Percentiles rank a stretch among this genome's conserved stretches.
Evolutionary conservation across 2,113 vertebrate species (phyloP).

Genomic region (Platycercus adscitus): DNA sequence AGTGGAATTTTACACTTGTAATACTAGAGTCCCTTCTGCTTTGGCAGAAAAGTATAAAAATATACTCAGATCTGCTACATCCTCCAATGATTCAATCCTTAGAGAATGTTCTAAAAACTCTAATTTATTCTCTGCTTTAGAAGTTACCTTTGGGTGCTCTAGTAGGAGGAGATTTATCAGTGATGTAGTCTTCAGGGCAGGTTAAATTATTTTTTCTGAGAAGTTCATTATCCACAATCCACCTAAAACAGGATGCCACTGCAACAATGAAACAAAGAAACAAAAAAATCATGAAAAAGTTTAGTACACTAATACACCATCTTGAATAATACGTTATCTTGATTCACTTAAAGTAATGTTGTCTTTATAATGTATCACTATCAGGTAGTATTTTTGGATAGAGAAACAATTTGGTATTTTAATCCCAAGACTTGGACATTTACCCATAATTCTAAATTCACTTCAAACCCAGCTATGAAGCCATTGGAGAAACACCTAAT

Average conservation of each 20-base stretch:
- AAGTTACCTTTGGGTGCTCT: conserved; percentile 81
- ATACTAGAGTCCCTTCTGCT: neutral
- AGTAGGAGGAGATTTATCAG: conserved; percentile 41
- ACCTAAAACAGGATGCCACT: conserved; percentile 82
- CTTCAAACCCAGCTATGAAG: neutral
- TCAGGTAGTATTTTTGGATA: neutral
- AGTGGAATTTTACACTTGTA: neutral
- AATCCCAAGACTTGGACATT: neutral
- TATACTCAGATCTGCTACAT: neutral
- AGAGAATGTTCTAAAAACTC: neutral
- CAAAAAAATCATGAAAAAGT: neutral
- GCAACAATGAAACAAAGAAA: neutral
- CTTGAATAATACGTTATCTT: neutral
- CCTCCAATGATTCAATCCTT: neutral
- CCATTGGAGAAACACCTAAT: neutral
- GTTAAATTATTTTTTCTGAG: conserved; percentile 84
- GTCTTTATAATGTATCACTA: neutral
- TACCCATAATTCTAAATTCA: neutral
- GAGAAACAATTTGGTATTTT: neutral
- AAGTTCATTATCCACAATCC: conserved; percentile 82
- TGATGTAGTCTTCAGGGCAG: conserved; percentile 85
- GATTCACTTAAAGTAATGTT: neutral
- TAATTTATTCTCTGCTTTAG: neutral
- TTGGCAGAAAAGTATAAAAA: neutral
- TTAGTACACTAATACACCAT: neutral